phyloP scores from a whole-genome alignment of 2,797 vertebrate genomes.

The Tenualosa thibaudeaui region DNA sequence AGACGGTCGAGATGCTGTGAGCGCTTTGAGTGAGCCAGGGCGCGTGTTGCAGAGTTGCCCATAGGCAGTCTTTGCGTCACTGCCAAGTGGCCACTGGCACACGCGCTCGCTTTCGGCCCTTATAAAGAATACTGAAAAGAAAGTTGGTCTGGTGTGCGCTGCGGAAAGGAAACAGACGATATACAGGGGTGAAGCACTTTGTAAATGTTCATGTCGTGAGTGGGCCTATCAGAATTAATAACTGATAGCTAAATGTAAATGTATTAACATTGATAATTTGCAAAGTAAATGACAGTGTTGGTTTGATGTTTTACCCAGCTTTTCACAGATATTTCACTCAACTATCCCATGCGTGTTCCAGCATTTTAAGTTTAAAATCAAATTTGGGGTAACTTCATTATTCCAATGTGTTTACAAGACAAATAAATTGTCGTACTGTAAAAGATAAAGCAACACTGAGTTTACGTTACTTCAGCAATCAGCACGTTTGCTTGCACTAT shows the following conservation, averaged over 20 bases:
- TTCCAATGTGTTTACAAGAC: too few species aligned
- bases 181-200: neutral
- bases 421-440: too few species aligned
- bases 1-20: constrained; percentile 35
- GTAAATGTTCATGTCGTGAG: neutral
- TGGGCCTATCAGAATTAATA: neutral
- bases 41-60: constrained; percentile 30
- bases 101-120: constrained; percentile 34
- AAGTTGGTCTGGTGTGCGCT: constrained; percentile 11
- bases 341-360: neutral
- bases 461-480: too few species aligned
- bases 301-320: neutral
- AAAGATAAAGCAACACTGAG: too few species aligned
- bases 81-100: constrained; percentile 45
- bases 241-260: neutral
- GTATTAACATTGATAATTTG: neutral
- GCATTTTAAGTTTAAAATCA: too few species aligned
- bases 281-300: neutral
- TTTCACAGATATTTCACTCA: neutral
- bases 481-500: too few species aligned
- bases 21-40: constrained; percentile 28
- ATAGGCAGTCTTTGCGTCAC: constrained; percentile 47
- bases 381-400: too few species aligned
- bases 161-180: neutral
- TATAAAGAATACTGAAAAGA: constrained; percentile 19